Percentiles rank a stretch among this genome's conserved stretches.
Evolutionary conservation across 2,888 invertebrate genomes (phyloP).

Genomic region (Scrobipalpa atriplicella): DNA sequence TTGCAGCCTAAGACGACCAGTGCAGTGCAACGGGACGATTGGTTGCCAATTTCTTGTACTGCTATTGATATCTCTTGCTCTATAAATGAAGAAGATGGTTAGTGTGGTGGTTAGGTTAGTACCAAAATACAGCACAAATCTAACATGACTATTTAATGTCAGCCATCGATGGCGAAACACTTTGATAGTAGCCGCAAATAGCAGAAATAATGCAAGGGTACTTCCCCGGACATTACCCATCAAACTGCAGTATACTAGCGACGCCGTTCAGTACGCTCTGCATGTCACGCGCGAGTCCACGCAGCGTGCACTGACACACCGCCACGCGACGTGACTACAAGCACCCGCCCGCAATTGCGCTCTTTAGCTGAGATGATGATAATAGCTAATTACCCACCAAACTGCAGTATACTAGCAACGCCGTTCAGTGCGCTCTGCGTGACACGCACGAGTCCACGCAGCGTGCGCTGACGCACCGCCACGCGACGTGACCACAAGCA

Average conservation of each 20-base stretch:
- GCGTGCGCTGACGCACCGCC: constrained; percentile 79
- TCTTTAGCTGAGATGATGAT: neutral
- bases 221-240: too few species aligned
- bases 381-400: constrained; percentile 54
- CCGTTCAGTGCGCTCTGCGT: constrained; percentile 84
- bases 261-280: constrained; percentile 84
- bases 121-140: too few species aligned
- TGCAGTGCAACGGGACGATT: constrained; percentile 80
- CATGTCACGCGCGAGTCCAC: constrained; percentile 84
- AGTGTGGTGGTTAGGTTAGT: too few species aligned
- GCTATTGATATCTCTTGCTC: constrained; percentile 60
- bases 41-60: constrained; percentile 61
- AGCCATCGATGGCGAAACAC: too few species aligned
- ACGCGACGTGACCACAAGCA: constrained; percentile 82
- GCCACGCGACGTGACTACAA: constrained; percentile 83
- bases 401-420: constrained; percentile 81
- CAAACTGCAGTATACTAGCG: constrained; percentile 81
- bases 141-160: too few species aligned
- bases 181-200: too few species aligned
- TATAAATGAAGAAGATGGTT: constrained; percentile 39
- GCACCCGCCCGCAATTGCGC: constrained; percentile 61
- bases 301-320: constrained; percentile 81
- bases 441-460: constrained; percentile 83
- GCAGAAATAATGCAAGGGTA: too few species aligned
- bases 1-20: constrained; percentile 89